Evolutionary conservation across 2,797 vertebrate genomes (phyloP).

Genomic region (Parauchenoglanis punctatus): DNA sequence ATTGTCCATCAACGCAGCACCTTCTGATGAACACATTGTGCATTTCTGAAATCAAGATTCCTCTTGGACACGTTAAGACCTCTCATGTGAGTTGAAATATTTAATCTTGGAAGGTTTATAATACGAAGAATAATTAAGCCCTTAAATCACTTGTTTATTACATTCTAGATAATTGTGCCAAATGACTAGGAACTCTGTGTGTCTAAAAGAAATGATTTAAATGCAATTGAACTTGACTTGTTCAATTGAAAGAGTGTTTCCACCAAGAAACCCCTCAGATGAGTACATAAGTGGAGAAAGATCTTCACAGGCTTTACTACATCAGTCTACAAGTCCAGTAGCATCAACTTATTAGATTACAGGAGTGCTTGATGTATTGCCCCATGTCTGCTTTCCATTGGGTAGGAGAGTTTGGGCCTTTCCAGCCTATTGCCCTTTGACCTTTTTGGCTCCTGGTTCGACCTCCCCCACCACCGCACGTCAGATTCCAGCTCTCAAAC

Average conservation of each 20-base stretch:
- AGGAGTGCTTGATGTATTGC: neutral
- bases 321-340: neutral
- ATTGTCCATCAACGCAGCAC: neutral
- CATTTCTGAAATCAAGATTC: neutral
- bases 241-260: neutral
- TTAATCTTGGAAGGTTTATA: neutral
- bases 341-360: conserved; percentile 5
- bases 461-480: conserved; percentile 24
- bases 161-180: neutral
- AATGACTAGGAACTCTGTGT: neutral
- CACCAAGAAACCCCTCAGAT: neutral
- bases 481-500: conserved; percentile 38
- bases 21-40: neutral
- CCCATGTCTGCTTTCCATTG: conserved; percentile 44
- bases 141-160: neutral
- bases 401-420: conserved; percentile 22
- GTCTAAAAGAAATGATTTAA: no score
- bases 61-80: neutral
- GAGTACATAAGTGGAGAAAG: neutral
- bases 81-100: neutral
- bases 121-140: neutral
- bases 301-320: neutral
- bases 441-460: conserved; percentile 49
- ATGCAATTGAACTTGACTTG: neutral
- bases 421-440: conserved; percentile 43